phyloP scores from a whole-genome alignment of 1,140 invertebrate species.

The Tetranychus urticae region DNA sequence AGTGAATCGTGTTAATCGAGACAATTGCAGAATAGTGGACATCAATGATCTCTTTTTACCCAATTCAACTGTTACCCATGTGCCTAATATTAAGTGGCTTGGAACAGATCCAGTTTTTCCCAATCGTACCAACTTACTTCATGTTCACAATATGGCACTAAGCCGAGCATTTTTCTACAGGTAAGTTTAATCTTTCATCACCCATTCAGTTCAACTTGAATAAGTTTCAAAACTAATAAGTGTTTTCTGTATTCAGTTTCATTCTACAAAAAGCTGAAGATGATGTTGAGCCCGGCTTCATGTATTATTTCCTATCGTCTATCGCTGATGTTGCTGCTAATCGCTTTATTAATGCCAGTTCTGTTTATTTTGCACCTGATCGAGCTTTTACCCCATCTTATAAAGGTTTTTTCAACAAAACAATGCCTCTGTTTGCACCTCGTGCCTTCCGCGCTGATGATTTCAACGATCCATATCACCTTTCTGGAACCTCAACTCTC shows the following conservation, averaged over 20 bases:
- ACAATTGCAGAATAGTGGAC: slow-evolving; percentile 71
- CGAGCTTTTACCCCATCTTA: slow-evolving; percentile 83
- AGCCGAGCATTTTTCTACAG: slow-evolving; percentile 76
- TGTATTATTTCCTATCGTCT: slow-evolving; percentile 88
- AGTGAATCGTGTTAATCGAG: slow-evolving; percentile 44
- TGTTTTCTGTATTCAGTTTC: slow-evolving; percentile 32
- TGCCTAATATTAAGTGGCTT: slow-evolving; percentile 79
- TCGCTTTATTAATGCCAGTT: slow-evolving; percentile 69
- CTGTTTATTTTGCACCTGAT: slow-evolving; percentile 82
- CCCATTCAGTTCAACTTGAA: too few relatives aligned
- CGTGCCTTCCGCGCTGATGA: slow-evolving; percentile 59
- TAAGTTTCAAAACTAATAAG: too few relatives aligned
- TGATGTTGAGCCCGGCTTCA: slow-evolving; percentile 84
- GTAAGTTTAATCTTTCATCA: slow-evolving; percentile 7
- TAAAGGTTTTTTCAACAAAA: slow-evolving; percentile 86
- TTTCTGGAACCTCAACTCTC: slow-evolving; percentile 67
- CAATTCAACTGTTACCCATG: slow-evolving; percentile 55
- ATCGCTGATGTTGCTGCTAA: slow-evolving; percentile 84
- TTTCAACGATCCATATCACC: slow-evolving; percentile 77
- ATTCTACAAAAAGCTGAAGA: slow-evolving; percentile 64
- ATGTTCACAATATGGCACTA: slow-evolving; percentile 85
- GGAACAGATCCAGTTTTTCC: slow-evolving; percentile 85
- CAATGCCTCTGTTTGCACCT: slow-evolving; percentile 79
- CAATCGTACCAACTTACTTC: slow-evolving; percentile 70
- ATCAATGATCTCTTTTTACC: slow-evolving; percentile 59